These are phyloP conservation scores for Polyergus mexicanus DNA, from an alignment of 1,140 invertebrate genomes.

Conservation along the genomic window DNA sequence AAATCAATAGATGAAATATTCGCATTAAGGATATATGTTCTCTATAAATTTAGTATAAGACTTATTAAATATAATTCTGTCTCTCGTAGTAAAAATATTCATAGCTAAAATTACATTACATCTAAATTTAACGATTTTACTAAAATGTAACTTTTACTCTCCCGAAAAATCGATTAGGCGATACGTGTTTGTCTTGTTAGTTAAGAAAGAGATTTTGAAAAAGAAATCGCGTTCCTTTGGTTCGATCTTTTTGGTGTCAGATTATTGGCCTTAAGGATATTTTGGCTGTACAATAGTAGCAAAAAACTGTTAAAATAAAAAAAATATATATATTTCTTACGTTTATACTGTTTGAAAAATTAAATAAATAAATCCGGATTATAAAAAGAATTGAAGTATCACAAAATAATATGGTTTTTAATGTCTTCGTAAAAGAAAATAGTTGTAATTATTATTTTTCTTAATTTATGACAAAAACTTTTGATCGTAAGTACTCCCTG, in stretches of 20 bases:
- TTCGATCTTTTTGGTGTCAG: slow-evolving; percentile 1
- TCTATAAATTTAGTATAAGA: background rate
- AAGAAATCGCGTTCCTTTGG: slow-evolving; percentile 27
- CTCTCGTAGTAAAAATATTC: background rate
- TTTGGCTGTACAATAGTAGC: too few relatives aligned
- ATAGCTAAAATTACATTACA: background rate
- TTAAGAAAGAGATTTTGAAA: background rate
- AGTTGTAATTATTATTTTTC: too few relatives aligned
- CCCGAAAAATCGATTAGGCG: background rate
- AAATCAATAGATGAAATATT: background rate
- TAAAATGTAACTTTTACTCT: background rate
- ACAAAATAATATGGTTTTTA: too few relatives aligned
- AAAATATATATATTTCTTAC: too few relatives aligned
- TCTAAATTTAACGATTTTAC: slow-evolving; percentile 5
- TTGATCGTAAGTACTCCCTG: too few relatives aligned
- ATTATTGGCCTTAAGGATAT: background rate
- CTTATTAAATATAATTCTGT: slow-evolving; percentile 22
- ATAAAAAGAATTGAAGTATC: too few relatives aligned
- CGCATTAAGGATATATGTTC: background rate
- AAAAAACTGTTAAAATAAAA: too few relatives aligned
- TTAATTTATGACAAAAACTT: too few relatives aligned
- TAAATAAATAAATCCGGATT: too few relatives aligned
- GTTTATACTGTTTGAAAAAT: too few relatives aligned
- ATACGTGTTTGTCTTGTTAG: background rate
- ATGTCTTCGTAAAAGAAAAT: too few relatives aligned